A percentile compares a stretch with the other conserved stretches of the same genome.
phyloP scores from a whole-genome alignment of 1,140 invertebrate genomes.

The Camponotus pennsylvanicus region DNA sequence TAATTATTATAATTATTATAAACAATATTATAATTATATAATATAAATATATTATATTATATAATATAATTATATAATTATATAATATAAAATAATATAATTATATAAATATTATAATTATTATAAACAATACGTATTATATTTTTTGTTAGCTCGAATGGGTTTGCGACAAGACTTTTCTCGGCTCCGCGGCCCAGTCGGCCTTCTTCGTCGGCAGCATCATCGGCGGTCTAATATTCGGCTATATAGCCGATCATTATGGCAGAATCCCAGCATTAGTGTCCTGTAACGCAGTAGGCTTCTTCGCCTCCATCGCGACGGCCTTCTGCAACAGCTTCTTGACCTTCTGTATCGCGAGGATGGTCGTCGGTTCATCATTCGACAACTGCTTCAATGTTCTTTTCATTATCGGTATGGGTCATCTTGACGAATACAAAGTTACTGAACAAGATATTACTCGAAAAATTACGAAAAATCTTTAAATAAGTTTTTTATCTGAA shows the following conservation, averaged over 20 bases:
- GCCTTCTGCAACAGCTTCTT: constrained; percentile 91
- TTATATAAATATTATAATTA: too few species aligned
- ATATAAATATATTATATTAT: too few species aligned
- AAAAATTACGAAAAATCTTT: background rate
- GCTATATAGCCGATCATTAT: constrained; percentile 86
- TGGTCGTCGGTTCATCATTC: constrained; percentile 94
- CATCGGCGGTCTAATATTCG: constrained; percentile 86
- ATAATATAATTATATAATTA: too few species aligned
- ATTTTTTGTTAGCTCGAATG: constrained; percentile 89
- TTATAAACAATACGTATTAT: background rate
- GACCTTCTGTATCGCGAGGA: constrained; percentile 91
- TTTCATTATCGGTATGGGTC: constrained; percentile 93
- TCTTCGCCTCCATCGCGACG: constrained; percentile 92
- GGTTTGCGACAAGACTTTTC: constrained; percentile 93
- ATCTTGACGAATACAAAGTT: background rate
- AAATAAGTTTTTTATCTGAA: constrained; percentile 11
- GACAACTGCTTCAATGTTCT: constrained; percentile 97
- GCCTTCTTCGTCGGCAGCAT: constrained; percentile 87
- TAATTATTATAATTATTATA: too few species aligned
- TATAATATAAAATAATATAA: too few species aligned
- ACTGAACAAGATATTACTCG: too few species aligned
- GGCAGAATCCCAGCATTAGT: constrained; percentile 86
- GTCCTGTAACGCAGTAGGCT: constrained; percentile 92
- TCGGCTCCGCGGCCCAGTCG: constrained; percentile 91
- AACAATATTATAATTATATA: too few species aligned